Evolutionary conservation across 2,888 invertebrate species (phyloP).

Genomic region (Icerya purchasi): DNA sequence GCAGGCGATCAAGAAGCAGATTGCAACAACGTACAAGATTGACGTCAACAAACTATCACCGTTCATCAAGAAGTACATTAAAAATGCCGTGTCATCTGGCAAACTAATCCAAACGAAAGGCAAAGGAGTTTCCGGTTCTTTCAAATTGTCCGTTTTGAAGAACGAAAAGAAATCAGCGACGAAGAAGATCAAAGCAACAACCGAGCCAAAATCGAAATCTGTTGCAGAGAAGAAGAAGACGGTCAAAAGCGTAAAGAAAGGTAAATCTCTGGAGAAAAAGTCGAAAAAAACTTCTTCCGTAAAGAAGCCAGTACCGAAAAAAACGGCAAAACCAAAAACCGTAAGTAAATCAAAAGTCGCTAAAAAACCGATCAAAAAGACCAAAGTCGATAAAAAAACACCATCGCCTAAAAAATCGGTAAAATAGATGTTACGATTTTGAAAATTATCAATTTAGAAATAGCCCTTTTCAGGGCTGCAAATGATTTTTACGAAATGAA

Average conservation of each 20-base stretch:
- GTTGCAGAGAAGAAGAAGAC: constrained; percentile 17
- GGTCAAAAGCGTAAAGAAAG: constrained; percentile 14
- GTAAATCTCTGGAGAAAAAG: constrained; percentile 19
- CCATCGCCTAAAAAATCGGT: constrained; percentile 6
- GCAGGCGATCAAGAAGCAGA: constrained; percentile 39
- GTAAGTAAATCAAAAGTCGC: constrained; percentile 10
- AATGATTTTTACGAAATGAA: background rate
- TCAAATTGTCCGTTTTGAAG: constrained; percentile 25
- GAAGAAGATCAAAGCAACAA: background rate
- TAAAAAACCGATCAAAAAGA: constrained; percentile 1
- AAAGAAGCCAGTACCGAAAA: constrained; percentile 24
- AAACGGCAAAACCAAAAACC: constrained; percentile 21
- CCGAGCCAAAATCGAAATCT: constrained; percentile 9
- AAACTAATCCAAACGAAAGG: constrained; percentile 33
- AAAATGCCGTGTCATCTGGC: constrained; percentile 31
- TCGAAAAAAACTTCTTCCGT: constrained; percentile 1
- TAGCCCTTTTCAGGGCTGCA: constrained; percentile 11
- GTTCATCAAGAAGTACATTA: constrained; percentile 37
- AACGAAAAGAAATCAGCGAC: constrained; percentile 5
- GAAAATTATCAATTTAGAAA: background rate
- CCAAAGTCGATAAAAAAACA: constrained; percentile 4
- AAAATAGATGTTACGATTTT: background rate
- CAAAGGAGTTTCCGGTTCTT: constrained; percentile 20
- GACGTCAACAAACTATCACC: constrained; percentile 35
- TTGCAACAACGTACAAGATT: constrained; percentile 34